phyloP scores from a whole-genome alignment of 2,113 vertebrate species.

The Eolophus roseicapilla region DNA sequence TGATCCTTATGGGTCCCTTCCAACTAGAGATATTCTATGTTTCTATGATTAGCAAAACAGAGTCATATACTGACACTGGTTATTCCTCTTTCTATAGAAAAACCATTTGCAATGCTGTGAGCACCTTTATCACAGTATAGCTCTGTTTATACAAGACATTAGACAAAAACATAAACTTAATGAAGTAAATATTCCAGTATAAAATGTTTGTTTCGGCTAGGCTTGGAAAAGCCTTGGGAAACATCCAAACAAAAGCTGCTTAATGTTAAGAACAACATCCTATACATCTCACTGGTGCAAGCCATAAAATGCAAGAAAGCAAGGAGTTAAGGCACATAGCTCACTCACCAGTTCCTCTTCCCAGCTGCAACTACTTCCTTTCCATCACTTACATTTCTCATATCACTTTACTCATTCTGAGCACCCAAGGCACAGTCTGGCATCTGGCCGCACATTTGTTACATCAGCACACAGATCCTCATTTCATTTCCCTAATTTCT shows the following conservation, averaged over 20 bases:
- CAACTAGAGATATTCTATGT: neutral
- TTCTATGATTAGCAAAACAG: neutral
- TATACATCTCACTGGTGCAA: neutral
- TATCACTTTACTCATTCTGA: neutral
- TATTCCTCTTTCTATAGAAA: slow-evolving; percentile 8
- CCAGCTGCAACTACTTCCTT: slow-evolving; percentile 27
- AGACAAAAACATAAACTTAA: neutral
- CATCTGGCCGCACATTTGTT: neutral
- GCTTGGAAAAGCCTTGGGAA: neutral
- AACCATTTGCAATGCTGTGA: neutral
- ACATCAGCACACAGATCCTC: slow-evolving; percentile 46
- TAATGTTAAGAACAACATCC: neutral
- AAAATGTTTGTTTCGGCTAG: neutral
- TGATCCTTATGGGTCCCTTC: neutral
- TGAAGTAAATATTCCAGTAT: neutral
- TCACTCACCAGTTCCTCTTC: slow-evolving; percentile 43
- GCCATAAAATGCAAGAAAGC: neutral
- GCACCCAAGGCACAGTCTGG: neutral
- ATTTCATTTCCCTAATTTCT: slow-evolving; percentile 47
- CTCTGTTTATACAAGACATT: neutral
- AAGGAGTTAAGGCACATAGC: neutral
- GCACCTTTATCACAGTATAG: neutral
- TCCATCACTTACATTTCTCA: neutral
- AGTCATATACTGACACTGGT: neutral
- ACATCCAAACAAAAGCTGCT: neutral